Evolutionary conservation across 2,888 invertebrate species (phyloP).

Genomic region (Synanthedon formicaeformis): DNA sequence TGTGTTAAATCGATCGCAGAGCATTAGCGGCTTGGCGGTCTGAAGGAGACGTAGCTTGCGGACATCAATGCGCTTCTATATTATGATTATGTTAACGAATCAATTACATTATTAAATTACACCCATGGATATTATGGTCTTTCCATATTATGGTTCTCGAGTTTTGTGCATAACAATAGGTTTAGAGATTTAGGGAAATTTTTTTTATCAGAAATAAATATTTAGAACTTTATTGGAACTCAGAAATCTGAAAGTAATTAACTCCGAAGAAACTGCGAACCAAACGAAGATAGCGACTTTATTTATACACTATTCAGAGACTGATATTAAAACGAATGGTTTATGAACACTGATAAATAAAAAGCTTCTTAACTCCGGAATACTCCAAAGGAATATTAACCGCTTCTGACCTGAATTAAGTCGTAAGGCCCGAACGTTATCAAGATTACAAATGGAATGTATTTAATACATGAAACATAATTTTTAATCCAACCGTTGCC

Average conservation of each 20-base stretch:
- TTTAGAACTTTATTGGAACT: too few species aligned
- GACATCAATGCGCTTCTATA: background rate
- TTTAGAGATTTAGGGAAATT: too few species aligned
- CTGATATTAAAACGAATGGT: background rate
- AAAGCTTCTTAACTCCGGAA: background rate
- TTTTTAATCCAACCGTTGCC: background rate
- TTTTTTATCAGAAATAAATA: too few species aligned
- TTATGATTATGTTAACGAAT: background rate
- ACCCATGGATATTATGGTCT: background rate
- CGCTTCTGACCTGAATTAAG: background rate
- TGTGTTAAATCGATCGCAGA: conserved; percentile 3
- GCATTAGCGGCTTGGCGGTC: conserved; percentile 1
- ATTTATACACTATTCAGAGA: too few species aligned
- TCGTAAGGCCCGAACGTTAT: background rate
- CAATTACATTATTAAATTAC: background rate
- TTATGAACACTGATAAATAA: background rate
- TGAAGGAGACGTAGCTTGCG: background rate
- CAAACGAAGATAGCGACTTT: too few species aligned
- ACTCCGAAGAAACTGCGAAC: too few species aligned
- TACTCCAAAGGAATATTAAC: background rate
- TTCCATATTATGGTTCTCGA: too few species aligned
- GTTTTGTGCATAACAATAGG: too few species aligned
- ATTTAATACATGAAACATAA: background rate
- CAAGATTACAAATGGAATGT: background rate
- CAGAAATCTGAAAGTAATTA: too few species aligned